phyloP scores from a whole-genome alignment of 1,140 invertebrate species.

The Hyles vespertilio region DNA sequence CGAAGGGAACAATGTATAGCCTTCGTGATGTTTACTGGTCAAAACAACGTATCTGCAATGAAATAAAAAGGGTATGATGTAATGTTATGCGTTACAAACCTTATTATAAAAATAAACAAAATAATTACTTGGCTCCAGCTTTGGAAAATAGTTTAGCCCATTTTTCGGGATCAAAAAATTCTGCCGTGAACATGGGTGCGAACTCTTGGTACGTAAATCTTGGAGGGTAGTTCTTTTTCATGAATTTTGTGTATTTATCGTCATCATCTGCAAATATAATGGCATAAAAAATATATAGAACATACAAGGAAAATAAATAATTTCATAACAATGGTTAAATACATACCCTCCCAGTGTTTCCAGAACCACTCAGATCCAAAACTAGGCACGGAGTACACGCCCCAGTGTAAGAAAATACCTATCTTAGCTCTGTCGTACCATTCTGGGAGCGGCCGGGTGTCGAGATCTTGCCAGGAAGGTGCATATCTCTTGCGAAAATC shows the following conservation, averaged over 20 bases:
- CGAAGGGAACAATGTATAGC: slow-evolving; percentile 93
- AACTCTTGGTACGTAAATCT: slow-evolving; percentile 92
- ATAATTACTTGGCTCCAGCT: slow-evolving; percentile 84
- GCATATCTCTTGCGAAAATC: slow-evolving; percentile 27
- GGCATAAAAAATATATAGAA: background rate
- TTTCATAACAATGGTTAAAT: background rate
- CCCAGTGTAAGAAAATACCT: slow-evolving; percentile 96
- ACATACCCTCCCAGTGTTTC: slow-evolving; percentile 83
- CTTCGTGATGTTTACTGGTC: slow-evolving; percentile 96
- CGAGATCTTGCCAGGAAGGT: slow-evolving; percentile 90
- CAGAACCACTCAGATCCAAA: slow-evolving; percentile 93
- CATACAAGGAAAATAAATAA: slow-evolving; percentile 50
- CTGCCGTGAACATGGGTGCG: slow-evolving; percentile 86
- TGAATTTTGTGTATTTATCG: slow-evolving; percentile 75
- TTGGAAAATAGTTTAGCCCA: slow-evolving; percentile 86
- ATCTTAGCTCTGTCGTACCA: slow-evolving; percentile 95
- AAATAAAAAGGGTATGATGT: background rate
- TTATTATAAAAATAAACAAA: background rate
- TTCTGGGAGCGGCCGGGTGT: slow-evolving; percentile 85
- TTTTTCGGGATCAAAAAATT: slow-evolving; percentile 86
- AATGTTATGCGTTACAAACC: background rate
- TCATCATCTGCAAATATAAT: slow-evolving; percentile 33
- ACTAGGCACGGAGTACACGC: slow-evolving; percentile 92
- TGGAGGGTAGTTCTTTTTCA: slow-evolving; percentile 87
- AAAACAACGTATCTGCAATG: slow-evolving; percentile 87